Evolutionary conservation across 2,888 invertebrate species (phyloP).

Genomic region (Rhyacophila evoluta): DNA sequence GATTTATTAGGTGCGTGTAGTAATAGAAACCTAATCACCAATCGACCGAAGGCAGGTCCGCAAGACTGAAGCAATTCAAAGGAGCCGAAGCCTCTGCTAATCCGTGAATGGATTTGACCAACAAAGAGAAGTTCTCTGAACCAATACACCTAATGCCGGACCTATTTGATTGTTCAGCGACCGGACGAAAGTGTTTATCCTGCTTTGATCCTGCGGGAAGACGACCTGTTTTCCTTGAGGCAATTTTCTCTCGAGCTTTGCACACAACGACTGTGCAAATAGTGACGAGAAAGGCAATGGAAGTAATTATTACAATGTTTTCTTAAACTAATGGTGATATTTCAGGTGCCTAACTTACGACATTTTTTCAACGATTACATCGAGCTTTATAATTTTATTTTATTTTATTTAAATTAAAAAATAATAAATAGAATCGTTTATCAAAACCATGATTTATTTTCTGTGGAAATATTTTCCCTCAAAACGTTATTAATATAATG

Average conservation of each 20-base stretch:
- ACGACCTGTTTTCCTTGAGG: slow-evolving; percentile 35
- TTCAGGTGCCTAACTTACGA: too few relatives aligned
- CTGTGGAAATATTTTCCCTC: too few relatives aligned
- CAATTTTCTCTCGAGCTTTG: slow-evolving; percentile 25
- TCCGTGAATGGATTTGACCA: slow-evolving; percentile 31
- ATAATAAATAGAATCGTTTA: too few relatives aligned
- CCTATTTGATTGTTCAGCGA: slow-evolving; percentile 38
- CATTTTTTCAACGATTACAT: too few relatives aligned
- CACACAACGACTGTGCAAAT: not conserved
- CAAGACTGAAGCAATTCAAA: slow-evolving; percentile 29
- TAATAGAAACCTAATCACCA: not conserved
- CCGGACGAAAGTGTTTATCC: slow-evolving; percentile 52
- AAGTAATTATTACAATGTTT: too few relatives aligned
- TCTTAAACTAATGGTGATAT: too few relatives aligned
- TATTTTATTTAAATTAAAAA: too few relatives aligned
- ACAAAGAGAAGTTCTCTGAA: slow-evolving; percentile 37
- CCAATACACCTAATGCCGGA: slow-evolving; percentile 29
- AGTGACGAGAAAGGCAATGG: not conserved
- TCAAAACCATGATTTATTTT: too few relatives aligned
- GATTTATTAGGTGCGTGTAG: not conserved
- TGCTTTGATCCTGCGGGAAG: slow-evolving; percentile 49
- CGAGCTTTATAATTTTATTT: too few relatives aligned
- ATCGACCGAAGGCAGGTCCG: slow-evolving; percentile 8
- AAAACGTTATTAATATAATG: too few relatives aligned
- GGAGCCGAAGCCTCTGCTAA: slow-evolving; percentile 27